Evolutionary conservation across 1,140 invertebrate genomes (phyloP).

Genomic region (Bactericera cockerelli): DNA sequence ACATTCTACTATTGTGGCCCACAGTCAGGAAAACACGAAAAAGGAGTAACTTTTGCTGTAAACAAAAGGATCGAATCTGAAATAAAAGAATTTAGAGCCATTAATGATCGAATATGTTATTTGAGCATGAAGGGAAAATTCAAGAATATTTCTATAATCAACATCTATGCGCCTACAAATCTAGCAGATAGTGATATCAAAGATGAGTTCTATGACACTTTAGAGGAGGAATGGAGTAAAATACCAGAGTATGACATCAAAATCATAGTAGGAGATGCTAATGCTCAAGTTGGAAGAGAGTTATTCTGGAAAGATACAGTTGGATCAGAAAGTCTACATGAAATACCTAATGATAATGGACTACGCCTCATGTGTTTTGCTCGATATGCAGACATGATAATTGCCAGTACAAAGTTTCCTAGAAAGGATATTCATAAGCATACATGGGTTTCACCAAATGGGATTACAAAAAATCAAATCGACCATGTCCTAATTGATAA

Average conservation of each 20-base stretch:
- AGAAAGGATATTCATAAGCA: no score
- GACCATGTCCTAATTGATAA: no score
- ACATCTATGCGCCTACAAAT: neutral
- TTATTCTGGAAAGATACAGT: slow-evolving; percentile 15
- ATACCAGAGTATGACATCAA: slow-evolving; percentile 7
- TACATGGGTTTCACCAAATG: no score
- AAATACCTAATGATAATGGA: slow-evolving; percentile 18
- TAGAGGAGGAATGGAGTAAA: slow-evolving; percentile 10
- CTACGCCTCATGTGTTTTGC: slow-evolving; percentile 18
- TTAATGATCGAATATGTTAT: neutral
- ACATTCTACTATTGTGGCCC: no score
- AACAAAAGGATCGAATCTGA: neutral
- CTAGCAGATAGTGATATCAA: neutral
- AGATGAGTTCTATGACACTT: neutral
- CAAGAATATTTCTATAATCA: neutral
- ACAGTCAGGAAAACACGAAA: no score
- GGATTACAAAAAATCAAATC: no score
- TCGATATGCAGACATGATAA: neutral
- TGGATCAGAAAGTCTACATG: slow-evolving; percentile 25
- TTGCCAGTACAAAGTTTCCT: no score
- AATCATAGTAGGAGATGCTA: slow-evolving; percentile 15
- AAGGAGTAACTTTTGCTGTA: no score
- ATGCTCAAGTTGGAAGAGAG: slow-evolving; percentile 15
- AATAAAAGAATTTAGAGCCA: neutral
- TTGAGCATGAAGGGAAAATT: neutral